Base-by-base conservation (phyloP, 2,888 invertebrate species). In the Sphaerophoria taeniata region DNA sequence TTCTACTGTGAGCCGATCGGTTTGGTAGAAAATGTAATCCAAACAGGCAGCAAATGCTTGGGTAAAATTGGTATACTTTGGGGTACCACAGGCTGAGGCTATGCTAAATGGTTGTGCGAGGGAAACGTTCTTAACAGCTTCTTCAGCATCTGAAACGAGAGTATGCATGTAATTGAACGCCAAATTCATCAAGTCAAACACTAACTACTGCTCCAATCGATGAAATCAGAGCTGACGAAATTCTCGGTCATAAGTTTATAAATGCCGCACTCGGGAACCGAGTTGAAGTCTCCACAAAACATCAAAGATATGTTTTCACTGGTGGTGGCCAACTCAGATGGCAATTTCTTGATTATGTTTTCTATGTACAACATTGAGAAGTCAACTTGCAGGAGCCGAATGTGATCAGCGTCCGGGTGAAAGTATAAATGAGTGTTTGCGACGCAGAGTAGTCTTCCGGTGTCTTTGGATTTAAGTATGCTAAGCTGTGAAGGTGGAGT, bases 391-490 rank as follows among this genome's bases (percentile, higher is more conserved):
- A 98, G 90, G 4, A 98, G 92, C 83, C 99, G 93, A 88, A 99
- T 95, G 89, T 98, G 97, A 92, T 97, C 97, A 6, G 98, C 96
- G 91, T 96, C 95, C 0, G 98, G 98, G 90, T 97, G 97, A 89
- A 98, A 99, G 92, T 97, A 99, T 61, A 99, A 93, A 93, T 99
- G 99, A 1, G 97, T 98, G 90, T 98, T 98, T 14, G 95, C 98
- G 87, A 95, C 93, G 47, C 97, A 90, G 45, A 97, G 88, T 73
- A 95, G 91, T 88, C 95, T 91, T 3, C 92, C 92, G 77, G 93
- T 93, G 12, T 94, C 94, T 84, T 92, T 90, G 2, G 94, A 94
- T 88, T 94, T 93, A 39, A 97, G 91, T 73, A 94, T 90, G 39
- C 93, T 93, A 14, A 93, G 87, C 92, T 94, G 89, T n/a, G 89